Evolutionary conservation across 2,113 vertebrate genomes (phyloP).

Genomic region (Entelurus aequoreus): DNA sequence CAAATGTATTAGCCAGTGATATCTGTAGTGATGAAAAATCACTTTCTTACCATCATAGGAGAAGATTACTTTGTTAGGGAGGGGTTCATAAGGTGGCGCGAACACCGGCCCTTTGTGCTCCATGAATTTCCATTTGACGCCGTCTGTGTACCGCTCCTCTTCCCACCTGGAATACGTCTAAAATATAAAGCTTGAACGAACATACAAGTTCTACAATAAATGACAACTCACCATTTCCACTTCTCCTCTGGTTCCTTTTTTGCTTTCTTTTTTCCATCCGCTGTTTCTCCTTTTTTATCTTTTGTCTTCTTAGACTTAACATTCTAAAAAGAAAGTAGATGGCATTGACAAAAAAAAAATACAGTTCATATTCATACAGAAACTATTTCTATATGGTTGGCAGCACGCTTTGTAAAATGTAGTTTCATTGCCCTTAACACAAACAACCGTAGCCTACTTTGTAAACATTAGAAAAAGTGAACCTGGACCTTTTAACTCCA

Average conservation of each 20-base stretch:
- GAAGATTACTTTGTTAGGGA: slow-evolving; percentile 89
- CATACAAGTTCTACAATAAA: not conserved
- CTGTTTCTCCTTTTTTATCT: slow-evolving; percentile 79
- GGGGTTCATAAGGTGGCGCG: slow-evolving; percentile 90
- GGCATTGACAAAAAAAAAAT: not conserved
- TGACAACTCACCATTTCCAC: slow-evolving; percentile 91
- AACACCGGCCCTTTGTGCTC: slow-evolving; percentile 98
- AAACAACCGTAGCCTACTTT: too few species aligned
- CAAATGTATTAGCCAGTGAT: too few species aligned
- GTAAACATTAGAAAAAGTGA: not conserved
- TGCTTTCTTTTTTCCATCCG: slow-evolving; percentile 84
- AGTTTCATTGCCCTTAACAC: too few species aligned
- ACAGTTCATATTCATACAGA: too few species aligned
- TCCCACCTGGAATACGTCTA: slow-evolving; percentile 87
- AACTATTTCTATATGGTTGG: too few species aligned
- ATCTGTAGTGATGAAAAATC: not conserved
- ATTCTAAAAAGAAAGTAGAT: slow-evolving; percentile 58
- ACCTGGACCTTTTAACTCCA: not conserved
- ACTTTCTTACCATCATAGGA: slow-evolving; percentile 88
- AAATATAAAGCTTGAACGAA: not conserved
- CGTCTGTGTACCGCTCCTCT: slow-evolving; percentile 93
- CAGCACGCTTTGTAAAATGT: too few species aligned
- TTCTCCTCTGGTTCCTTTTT: slow-evolving; percentile 97
- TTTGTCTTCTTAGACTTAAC: slow-evolving; percentile 87
- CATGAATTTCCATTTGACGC: slow-evolving; percentile 94